These are phyloP conservation scores for Tragelaphus scriptus DNA, from an alignment of 2,113 vertebrate genomes.

Conservation along the genomic window DNA sequence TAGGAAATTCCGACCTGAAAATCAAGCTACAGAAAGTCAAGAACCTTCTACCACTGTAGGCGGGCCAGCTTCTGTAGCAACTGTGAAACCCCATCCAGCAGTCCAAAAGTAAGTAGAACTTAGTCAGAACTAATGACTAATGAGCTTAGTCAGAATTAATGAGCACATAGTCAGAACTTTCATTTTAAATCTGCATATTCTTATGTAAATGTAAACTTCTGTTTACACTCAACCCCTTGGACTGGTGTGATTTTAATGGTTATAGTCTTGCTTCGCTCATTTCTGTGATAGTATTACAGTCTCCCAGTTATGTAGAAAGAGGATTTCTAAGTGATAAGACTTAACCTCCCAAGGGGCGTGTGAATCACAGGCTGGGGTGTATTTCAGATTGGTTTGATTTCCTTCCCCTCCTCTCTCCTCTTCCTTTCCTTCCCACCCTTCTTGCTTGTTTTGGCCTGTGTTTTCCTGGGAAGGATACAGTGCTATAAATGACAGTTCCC, in stretches of 20 bases:
- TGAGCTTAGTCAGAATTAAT: not conserved
- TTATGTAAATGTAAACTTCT: not conserved
- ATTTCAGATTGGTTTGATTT: not conserved
- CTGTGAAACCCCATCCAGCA: conserved; percentile 80
- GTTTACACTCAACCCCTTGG: not conserved
- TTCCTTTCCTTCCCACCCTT: not conserved
- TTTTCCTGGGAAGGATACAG: conserved; percentile 21
- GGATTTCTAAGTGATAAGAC: not conserved
- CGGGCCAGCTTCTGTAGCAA: conserved; percentile 71
- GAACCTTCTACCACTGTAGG: conserved; percentile 76
- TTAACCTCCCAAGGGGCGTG: not conserved
- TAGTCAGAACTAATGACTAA: too few species aligned
- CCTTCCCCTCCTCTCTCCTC: not conserved
- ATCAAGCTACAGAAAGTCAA: conserved; percentile 83
- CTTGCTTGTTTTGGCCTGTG: not conserved
- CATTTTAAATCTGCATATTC: not conserved
- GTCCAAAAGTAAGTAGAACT: conserved; percentile 85
- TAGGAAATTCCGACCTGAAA: conserved; percentile 89
- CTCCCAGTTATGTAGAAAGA: not conserved
- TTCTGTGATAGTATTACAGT: not conserved
- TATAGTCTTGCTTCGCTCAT: not conserved
- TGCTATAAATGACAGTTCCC: not conserved
- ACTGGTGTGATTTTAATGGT: not conserved
- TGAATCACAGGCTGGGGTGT: not conserved
- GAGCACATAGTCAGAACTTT: not conserved